These are phyloP conservation scores for Amblyjoppa fuscipennis DNA, from an alignment of 2,888 invertebrate genomes.

Conservation along the genomic window DNA sequence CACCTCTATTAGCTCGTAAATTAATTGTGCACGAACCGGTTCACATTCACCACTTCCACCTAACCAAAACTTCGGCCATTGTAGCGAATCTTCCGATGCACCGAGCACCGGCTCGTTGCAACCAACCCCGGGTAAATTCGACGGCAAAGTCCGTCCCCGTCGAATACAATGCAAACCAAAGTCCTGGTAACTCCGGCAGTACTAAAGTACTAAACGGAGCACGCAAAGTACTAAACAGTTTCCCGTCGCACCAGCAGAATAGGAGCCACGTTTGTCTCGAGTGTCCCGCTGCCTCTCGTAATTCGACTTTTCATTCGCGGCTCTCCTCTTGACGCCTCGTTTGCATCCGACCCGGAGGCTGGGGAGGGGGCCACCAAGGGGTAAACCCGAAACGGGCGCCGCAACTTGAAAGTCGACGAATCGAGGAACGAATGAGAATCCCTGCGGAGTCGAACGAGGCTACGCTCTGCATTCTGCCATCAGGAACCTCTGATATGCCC, in stretches of 20 bases:
- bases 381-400: not conserved
- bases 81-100: too few relatives aligned
- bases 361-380: not conserved
- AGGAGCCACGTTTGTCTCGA: conserved; percentile 56
- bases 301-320: conserved; percentile 20
- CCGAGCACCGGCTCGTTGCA: too few relatives aligned
- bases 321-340: conserved; percentile 17
- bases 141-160: too few relatives aligned
- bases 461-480: conserved; percentile 47
- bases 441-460: conserved; percentile 49
- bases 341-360: not conserved
- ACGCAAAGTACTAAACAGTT: conserved; percentile 64
- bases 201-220: conserved; percentile 25
- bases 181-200: not conserved
- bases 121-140: too few relatives aligned
- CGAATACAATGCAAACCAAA: too few relatives aligned
- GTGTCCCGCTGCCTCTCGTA: conserved; percentile 53
- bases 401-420: conserved; percentile 31
- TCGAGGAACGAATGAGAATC: conserved; percentile 63
- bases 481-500: conserved; percentile 69
- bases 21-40: too few relatives aligned
- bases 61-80: too few relatives aligned
- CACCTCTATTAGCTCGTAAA: too few relatives aligned
- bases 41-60: too few relatives aligned
- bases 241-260: conserved; percentile 43